These are phyloP conservation scores for Ectropis grisescens DNA, from an alignment of 1,140 invertebrate species.

Conservation along the genomic window DNA sequence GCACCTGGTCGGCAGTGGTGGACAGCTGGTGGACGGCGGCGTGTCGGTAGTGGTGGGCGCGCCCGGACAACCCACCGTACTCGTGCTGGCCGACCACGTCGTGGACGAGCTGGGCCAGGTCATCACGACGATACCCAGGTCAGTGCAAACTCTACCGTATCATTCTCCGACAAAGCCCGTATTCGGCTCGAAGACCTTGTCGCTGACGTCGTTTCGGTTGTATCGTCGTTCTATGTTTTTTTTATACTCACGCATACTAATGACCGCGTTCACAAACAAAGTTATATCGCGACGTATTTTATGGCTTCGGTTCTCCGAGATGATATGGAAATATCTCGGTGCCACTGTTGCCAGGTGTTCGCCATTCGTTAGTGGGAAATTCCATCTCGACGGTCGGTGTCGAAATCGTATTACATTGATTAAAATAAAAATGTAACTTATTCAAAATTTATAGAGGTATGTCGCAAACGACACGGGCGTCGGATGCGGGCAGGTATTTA, in stretches of 20 bases:
- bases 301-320: conserved; percentile 21
- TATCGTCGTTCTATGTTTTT: too few species aligned
- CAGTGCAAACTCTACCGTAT: conserved; percentile 13
- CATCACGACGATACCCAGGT: conserved; percentile 68
- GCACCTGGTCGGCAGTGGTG: conserved; percentile 45
- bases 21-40: conserved; percentile 54
- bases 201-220: too few species aligned
- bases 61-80: conserved; percentile 55
- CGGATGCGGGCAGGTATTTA: too few species aligned
- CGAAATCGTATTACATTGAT: too few species aligned
- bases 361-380: conserved; percentile 21
- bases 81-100: conserved; percentile 61
- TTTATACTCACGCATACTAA: too few species aligned
- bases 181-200: too few species aligned
- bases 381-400: conserved; percentile 9
- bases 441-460: too few species aligned
- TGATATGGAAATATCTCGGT: conserved; percentile 16
- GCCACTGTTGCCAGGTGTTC: conserved; percentile 21
- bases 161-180: too few species aligned
- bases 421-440: too few species aligned
- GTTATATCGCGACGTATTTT: conserved; percentile 21
- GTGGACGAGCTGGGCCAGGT: conserved; percentile 64
- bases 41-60: conserved; percentile 64
- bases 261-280: conserved; percentile 9
- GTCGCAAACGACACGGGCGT: too few species aligned